Percentiles rank a stretch among this genome's conserved stretches.
Evolutionary conservation across 2,797 vertebrate genomes (phyloP).

Genomic region (Lacerta agilis): DNA sequence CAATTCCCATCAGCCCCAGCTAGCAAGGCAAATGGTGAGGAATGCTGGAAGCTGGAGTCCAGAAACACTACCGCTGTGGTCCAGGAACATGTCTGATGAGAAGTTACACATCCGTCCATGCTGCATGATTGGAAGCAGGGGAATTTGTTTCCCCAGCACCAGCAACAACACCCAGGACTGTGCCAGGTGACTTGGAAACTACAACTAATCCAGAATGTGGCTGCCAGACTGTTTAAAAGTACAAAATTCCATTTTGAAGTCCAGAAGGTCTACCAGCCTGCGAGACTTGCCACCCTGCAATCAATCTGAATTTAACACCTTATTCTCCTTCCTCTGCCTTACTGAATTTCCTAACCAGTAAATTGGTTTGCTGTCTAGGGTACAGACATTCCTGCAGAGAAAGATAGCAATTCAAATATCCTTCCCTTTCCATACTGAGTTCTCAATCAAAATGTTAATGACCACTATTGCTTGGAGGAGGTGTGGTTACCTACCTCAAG

Average conservation of each 20-base stretch:
- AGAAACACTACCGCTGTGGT: too few relatives aligned
- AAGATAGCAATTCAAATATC: not conserved
- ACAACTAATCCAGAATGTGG: too few relatives aligned
- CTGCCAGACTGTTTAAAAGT: not conserved
- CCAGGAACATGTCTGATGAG: not conserved
- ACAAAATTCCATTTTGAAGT: not conserved
- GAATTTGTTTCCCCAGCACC: not conserved
- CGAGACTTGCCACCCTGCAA: not conserved
- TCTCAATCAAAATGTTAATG: conserved; percentile 9
- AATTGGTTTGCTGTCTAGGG: not conserved
- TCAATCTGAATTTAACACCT: conserved; percentile 17
- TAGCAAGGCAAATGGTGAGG: too few relatives aligned
- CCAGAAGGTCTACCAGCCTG: not conserved
- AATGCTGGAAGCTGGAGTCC: too few relatives aligned
- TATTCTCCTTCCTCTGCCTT: not conserved
- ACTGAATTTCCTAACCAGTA: not conserved
- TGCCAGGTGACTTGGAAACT: not conserved
- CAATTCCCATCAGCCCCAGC: too few relatives aligned
- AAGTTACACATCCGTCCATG: not conserved
- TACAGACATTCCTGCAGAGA: conserved; percentile 1
- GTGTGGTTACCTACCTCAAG: not conserved
- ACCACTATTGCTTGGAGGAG: not conserved
- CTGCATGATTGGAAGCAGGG: not conserved
- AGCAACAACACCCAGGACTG: not conserved
- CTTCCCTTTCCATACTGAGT: not conserved